Evolutionary conservation across 1,140 invertebrate species (phyloP).

Genomic region (Zeugodacus cucurbitae): DNA sequence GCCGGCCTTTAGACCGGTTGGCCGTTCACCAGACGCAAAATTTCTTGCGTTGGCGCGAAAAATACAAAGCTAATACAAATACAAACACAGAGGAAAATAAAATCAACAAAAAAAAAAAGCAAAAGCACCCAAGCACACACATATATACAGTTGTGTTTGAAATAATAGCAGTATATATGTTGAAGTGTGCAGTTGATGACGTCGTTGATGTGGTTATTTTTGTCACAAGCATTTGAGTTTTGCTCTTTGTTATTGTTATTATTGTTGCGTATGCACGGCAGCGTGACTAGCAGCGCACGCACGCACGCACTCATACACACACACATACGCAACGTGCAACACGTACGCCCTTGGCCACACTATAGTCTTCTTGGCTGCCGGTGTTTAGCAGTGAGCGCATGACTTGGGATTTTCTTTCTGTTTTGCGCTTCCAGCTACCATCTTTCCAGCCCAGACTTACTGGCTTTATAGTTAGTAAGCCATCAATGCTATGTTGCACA

Average conservation of each 20-base stretch:
- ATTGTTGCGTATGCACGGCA: background rate
- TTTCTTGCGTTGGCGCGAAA: conserved; percentile 17
- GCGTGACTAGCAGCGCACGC: background rate
- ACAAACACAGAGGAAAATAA: too few relatives aligned
- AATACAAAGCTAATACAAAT: background rate
- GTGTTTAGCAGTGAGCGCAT: background rate
- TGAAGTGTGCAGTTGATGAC: background rate
- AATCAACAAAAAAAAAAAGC: background rate
- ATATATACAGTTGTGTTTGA: background rate
- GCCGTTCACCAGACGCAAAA: background rate
- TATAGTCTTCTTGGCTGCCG: background rate
- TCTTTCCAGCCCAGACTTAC: background rate
- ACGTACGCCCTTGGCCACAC: background rate
- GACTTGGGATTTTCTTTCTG: background rate
- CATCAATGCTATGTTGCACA: background rate
- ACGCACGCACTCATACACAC: background rate
- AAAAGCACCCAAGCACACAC: background rate
- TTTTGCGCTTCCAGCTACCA: background rate
- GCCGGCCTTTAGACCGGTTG: conserved; percentile 24
- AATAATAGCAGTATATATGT: background rate
- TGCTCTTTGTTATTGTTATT: background rate
- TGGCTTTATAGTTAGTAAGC: background rate
- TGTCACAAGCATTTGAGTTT: conserved; percentile 3
- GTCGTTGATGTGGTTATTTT: conserved; percentile 7
- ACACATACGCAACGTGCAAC: background rate